Conservation (phyloP, 1,140 invertebrate genomes). For the Paramacrobiotus metropolitanus region DNA sequence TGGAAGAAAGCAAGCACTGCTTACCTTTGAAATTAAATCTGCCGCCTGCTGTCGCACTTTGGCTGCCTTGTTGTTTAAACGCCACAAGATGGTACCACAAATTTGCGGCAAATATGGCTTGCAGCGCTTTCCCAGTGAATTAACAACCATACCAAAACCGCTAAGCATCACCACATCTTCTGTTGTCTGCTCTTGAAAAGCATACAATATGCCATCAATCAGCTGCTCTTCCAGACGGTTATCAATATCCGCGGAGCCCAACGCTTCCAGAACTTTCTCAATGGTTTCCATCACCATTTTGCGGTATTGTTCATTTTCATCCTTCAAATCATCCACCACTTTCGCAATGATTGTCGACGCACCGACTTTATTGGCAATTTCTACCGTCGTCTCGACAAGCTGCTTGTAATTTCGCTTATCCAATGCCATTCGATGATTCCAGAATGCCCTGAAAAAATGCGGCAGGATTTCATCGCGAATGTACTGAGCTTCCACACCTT, state of each 20-base stretch:
- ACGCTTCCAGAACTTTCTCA: slow-evolving; percentile 88
- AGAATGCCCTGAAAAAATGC: slow-evolving; percentile 98
- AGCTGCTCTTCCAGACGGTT: slow-evolving; percentile 90
- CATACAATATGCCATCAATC: slow-evolving; percentile 96
- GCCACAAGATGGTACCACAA: slow-evolving; percentile 96
- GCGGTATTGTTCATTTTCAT: slow-evolving; percentile 96
- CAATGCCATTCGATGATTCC: slow-evolving; percentile 98
- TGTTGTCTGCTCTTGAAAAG: slow-evolving; percentile 97
- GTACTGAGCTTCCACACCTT: slow-evolving; percentile 96
- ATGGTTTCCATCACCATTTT: slow-evolving; percentile 99
- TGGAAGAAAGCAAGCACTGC: too few species aligned
- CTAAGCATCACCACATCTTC: slow-evolving; percentile 99
- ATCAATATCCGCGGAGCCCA: slow-evolving; percentile 93
- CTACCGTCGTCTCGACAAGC: slow-evolving; percentile 94
- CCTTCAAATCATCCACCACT: slow-evolving; percentile 95
- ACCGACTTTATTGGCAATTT: slow-evolving; percentile 98
- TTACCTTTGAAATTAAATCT: slow-evolving; percentile 89
- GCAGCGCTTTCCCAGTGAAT: slow-evolving; percentile 67
- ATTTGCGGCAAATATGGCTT: slow-evolving; percentile 98
- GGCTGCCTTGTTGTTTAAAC: slow-evolving; percentile 96
- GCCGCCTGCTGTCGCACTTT: slow-evolving; percentile 98
- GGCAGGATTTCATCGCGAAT: slow-evolving; percentile 97
- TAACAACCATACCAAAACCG: slow-evolving; percentile 96
- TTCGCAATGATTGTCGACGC: slow-evolving; percentile 94
- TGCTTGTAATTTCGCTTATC: slow-evolving; percentile 84